A percentile compares a stretch with the other conserved stretches of the same genome.
These are phyloP conservation scores for Strigops habroptila DNA, from an alignment of 2,113 vertebrate genomes.

Conservation along the genomic window DNA sequence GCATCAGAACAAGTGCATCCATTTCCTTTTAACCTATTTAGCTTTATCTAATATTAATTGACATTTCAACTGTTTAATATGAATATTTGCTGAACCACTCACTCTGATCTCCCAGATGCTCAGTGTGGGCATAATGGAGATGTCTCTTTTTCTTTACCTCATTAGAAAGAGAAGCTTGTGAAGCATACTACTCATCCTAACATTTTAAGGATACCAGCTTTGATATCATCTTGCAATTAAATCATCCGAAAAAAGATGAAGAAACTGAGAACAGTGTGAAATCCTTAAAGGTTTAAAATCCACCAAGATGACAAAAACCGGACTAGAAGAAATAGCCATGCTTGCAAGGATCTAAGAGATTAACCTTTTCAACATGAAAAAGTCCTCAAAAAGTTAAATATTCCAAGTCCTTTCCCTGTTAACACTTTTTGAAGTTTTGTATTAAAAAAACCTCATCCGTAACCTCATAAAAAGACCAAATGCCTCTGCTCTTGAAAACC, in stretches of 20 bases:
- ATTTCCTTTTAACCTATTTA: neutral
- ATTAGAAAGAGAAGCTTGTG: neutral
- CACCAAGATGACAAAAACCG: neutral
- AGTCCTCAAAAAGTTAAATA: neutral
- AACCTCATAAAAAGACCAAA: neutral
- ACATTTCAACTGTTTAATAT: neutral
- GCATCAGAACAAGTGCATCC: neutral
- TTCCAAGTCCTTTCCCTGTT: neutral
- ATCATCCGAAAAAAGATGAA: neutral
- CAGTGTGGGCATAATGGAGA: neutral
- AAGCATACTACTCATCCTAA: neutral
- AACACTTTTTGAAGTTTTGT: neutral
- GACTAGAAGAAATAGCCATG: neutral
- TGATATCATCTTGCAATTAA: neutral
- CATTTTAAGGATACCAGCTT: neutral
- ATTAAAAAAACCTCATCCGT: neutral
- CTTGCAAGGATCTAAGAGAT: neutral
- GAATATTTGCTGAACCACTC: neutral
- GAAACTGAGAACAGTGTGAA: neutral
- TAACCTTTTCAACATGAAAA: neutral
- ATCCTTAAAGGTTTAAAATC: neutral
- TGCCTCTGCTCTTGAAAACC: neutral
- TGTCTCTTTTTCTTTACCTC: neutral
- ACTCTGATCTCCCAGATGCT: neutral
- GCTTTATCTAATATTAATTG: neutral